Conservation (phyloP, 2,113 vertebrate genomes). For the Cricetomys ansorgei region DNA sequence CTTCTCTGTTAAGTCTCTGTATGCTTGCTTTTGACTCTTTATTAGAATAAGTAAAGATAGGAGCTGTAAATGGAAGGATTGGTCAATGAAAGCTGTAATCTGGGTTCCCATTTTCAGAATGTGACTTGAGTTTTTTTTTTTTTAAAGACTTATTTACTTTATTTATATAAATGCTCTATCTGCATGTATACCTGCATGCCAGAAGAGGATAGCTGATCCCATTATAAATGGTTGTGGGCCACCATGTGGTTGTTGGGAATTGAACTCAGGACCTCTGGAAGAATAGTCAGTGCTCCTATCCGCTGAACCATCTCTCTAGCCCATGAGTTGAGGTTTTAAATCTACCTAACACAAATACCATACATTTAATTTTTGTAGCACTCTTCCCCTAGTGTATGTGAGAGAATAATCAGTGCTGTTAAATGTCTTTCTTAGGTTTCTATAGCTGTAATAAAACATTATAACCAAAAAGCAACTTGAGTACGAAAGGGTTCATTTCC, state of each 20-base stretch:
- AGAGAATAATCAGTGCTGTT: slow-evolving; percentile 11
- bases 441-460: not conserved
- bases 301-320: too few species aligned
- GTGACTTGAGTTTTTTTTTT: too few species aligned
- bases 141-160: too few species aligned
- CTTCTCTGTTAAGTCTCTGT: not conserved
- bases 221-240: too few species aligned
- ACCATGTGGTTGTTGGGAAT: too few species aligned
- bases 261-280: too few species aligned
- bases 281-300: too few species aligned
- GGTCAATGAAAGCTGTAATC: not conserved
- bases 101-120: not conserved
- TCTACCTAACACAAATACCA: not conserved
- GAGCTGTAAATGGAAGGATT: slow-evolving; percentile 8
- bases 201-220: too few species aligned
- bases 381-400: not conserved
- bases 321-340: slow-evolving; percentile 18
- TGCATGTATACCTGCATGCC: too few species aligned
- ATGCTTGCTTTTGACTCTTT: not conserved
- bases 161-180: too few species aligned
- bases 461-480: not conserved
- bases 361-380: slow-evolving; percentile 32
- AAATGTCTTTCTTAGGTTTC: not conserved
- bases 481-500: not conserved
- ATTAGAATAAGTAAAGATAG: slow-evolving; percentile 3